Conservation (phyloP, 1,140 invertebrate species). For the Trichonephila clavipes region DNA sequence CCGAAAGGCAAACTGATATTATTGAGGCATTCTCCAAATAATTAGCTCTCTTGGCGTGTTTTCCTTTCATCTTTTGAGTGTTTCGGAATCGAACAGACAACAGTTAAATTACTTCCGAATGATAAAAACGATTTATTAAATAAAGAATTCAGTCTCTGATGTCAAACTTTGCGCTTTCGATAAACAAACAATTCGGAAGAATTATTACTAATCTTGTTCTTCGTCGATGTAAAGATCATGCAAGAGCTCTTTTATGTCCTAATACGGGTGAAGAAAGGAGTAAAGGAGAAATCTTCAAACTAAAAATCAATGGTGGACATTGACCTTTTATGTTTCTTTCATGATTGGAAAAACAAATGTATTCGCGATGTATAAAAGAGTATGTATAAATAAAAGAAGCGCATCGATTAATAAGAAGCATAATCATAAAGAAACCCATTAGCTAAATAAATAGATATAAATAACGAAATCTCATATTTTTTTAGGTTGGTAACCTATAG, state of each 20-base stretch:
- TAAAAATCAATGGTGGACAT: background rate
- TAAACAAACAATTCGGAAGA: background rate
- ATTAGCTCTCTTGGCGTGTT: background rate
- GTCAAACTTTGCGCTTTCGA: background rate
- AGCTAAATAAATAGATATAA: too few relatives aligned
- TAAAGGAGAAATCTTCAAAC: background rate
- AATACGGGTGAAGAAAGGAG: background rate
- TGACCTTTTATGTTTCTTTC: background rate
- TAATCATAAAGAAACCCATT: too few relatives aligned
- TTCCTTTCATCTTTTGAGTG: background rate
- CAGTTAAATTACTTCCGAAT: background rate
- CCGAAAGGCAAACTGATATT: background rate
- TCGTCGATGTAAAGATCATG: too few relatives aligned
- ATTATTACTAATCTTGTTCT: too few relatives aligned
- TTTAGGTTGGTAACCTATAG: too few relatives aligned
- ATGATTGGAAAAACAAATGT: background rate
- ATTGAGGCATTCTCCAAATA: slow-evolving; percentile 12
- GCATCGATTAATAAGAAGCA: too few relatives aligned
- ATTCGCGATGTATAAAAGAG: too few relatives aligned
- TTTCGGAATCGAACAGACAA: background rate
- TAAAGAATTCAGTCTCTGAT: background rate
- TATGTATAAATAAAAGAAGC: too few relatives aligned
- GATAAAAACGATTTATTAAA: background rate
- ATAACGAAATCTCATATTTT: too few relatives aligned
- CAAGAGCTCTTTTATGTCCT: background rate